A percentile compares a stretch with the other conserved stretches of the same genome.
Evolutionary conservation across 2,113 vertebrate species (phyloP).

Genomic region (Neopipo cinnamomea): DNA sequence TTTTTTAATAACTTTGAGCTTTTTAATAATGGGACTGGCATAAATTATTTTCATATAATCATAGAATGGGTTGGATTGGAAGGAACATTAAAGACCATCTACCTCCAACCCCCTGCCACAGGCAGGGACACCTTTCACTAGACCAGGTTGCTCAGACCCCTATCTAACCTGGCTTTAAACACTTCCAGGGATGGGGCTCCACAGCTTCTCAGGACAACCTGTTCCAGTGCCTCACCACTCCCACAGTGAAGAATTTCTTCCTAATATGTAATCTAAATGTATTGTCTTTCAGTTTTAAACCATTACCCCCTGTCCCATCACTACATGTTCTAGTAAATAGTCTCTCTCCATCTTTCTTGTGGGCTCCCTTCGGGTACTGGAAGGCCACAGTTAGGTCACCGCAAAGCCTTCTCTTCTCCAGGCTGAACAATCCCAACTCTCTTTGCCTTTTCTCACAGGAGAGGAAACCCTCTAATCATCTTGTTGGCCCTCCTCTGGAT

Average conservation of each 20-base stretch:
- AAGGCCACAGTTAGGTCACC: background rate
- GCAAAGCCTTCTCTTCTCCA: background rate
- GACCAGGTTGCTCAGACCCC: background rate
- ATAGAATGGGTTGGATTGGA: background rate
- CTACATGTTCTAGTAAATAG: background rate
- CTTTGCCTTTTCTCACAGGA: background rate
- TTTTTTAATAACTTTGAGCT: background rate
- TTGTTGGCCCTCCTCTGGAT: background rate
- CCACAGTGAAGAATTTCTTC: background rate
- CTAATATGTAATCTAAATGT: background rate
- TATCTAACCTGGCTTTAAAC: background rate
- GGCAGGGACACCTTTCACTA: background rate
- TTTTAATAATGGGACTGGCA: slow-evolving; percentile 2
- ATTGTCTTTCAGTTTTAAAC: background rate
- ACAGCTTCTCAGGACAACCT: background rate
- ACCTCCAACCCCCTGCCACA: background rate
- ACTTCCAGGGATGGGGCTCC: background rate
- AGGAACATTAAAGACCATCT: background rate
- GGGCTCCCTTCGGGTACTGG: background rate
- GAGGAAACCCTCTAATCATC: background rate
- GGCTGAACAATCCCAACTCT: background rate
- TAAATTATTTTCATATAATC: background rate
- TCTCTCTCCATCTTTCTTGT: background rate
- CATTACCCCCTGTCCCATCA: background rate
- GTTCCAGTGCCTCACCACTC: background rate